Conservation (phyloP, 92 coral and sea anemone genomes). For the Epizoanthus ramosus region DNA sequence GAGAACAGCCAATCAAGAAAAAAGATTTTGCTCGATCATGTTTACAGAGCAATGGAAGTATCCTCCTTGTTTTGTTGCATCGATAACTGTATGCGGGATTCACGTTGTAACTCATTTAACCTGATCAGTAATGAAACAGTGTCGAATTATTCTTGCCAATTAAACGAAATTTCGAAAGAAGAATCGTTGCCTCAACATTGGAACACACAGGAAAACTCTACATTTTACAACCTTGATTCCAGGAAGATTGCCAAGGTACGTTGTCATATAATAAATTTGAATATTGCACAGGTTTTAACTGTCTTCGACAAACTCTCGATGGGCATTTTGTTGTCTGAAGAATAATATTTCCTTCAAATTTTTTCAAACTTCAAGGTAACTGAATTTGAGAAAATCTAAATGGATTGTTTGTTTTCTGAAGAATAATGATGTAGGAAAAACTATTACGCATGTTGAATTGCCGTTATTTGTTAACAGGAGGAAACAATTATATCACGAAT, state of each 20-base stretch:
- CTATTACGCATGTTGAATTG: no score
- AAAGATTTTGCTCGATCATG: neutral
- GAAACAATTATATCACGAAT: no score
- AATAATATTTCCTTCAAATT: no score
- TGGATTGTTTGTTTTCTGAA: no score
- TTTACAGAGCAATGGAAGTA: neutral
- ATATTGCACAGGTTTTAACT: no score
- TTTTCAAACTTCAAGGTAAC: no score
- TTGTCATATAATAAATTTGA: no score
- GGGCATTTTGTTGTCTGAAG: no score
- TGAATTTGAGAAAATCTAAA: no score
- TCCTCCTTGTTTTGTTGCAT: neutral
- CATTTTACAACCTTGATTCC: constrained; percentile 17
- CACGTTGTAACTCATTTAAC: constrained; percentile 9
- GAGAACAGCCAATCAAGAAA: neutral
- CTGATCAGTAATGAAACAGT: neutral
- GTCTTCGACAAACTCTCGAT: no score
- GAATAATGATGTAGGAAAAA: no score
- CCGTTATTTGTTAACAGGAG: no score
- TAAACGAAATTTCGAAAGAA: constrained; percentile 6
- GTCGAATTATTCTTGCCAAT: neutral
- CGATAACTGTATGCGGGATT: constrained; percentile 23
- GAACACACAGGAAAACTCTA: neutral
- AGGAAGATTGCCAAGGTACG: constrained; percentile 18
- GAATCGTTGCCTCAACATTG: neutral